Base-by-base conservation (phyloP, 1,140 invertebrate species). In the Prorops nasuta region DNA sequence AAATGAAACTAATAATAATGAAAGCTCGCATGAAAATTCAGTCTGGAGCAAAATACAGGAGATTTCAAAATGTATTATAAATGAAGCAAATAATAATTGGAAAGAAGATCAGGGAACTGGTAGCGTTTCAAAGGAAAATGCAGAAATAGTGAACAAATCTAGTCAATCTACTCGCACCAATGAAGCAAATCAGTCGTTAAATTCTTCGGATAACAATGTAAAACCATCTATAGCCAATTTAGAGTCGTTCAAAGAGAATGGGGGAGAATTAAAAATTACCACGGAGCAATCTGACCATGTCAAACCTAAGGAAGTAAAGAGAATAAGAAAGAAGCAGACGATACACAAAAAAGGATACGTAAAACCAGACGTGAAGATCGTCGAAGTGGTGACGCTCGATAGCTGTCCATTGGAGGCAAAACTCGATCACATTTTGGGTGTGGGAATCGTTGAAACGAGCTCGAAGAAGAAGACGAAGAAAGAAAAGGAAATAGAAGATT, bases 331-430 rank as follows among this genome's bases (percentile, higher is more conserved):
- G n/a, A n/a, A n/a, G n/a, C n/a, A n/a, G n/a, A n/a, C n/a, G n/a
- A n/a, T n/a, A n/a, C n/a, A n/a, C n/a, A 56, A 69, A 12, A 65
- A 64, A n/a, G 58, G 57, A 9, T 42, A 40, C 0, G 2, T 74
- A 3, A 37, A 67, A 3, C 14, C 39, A 0, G 46, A 37, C 3
- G 35, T 55, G 0, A 61, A 56, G 20, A 62, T 72, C 3, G 59
- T 54, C 34, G 67, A 76, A 44, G 71, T 77, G 39, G 71, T 52
- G 0, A 71, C 52, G 1, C 51, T 78, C 7, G 60, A 60, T 16
- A 66, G 56, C 35, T 37, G 44, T 1, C 72, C 74, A 0, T 34
- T 72, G n/a, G 67, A 64, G 14, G 73, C 71, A 0, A 56, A 43
- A 15, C 39, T 78, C 6, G 65, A 67, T 18, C 66, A 72, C 36